phyloP scores from a whole-genome alignment of 1,140 invertebrate genomes.

The Pteromalus puparum region DNA sequence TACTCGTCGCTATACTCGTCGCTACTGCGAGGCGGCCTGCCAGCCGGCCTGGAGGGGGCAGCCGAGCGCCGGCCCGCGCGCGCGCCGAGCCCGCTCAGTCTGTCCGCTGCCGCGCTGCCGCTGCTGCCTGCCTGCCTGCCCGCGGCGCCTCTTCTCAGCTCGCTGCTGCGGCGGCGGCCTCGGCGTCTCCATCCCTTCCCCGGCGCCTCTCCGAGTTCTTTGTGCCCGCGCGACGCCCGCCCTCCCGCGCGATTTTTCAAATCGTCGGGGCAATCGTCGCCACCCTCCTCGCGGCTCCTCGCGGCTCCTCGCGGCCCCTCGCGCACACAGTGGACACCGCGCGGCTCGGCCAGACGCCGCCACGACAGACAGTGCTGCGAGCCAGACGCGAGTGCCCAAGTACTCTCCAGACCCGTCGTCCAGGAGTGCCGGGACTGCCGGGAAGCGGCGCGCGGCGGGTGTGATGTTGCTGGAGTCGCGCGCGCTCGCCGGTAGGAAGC shows the following conservation, averaged over 20 bases:
- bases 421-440: too few species aligned
- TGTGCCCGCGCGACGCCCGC: slow-evolving; percentile 53
- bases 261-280: slow-evolving; percentile 54
- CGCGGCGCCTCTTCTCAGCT: neutral
- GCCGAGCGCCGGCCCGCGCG: slow-evolving; percentile 69
- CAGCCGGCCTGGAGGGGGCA: slow-evolving; percentile 59
- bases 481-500: slow-evolving; percentile 73
- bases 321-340: slow-evolving; percentile 34
- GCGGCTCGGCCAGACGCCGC: slow-evolving; percentile 21
- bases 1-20: too few species aligned
- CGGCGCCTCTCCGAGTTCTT: slow-evolving; percentile 52
- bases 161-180: neutral
- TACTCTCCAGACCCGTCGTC: too few species aligned
- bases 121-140: neutral
- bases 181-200: neutral
- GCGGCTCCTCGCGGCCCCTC: too few species aligned
- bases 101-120: neutral
- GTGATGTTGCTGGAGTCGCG: slow-evolving; percentile 76
- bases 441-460: slow-evolving; percentile 57
- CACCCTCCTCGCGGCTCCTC: slow-evolving; percentile 41
- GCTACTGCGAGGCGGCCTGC: too few species aligned
- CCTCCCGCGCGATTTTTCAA: slow-evolving; percentile 63
- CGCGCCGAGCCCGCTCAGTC: slow-evolving; percentile 50
- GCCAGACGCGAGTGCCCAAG: too few species aligned
- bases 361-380: slow-evolving; percentile 2